A percentile compares a stretch with the other conserved stretches of the same genome.
Conservation (phyloP, 2,888 invertebrate genomes). For the Mantis religiosa region DNA sequence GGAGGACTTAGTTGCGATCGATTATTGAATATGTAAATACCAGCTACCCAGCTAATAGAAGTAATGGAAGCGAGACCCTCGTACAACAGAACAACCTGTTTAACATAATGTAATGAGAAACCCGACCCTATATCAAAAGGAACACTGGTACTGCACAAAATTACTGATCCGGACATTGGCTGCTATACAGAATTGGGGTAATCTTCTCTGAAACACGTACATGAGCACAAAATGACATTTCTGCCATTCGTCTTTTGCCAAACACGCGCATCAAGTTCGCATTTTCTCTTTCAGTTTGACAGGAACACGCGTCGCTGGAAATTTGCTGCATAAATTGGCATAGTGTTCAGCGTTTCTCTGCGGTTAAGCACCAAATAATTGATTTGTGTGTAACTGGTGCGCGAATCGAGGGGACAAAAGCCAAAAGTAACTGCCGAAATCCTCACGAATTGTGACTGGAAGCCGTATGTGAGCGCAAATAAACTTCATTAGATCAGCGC, state of each 20-base stretch:
- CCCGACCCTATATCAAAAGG: neutral
- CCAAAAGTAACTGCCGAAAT: neutral
- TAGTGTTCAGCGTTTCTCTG: neutral
- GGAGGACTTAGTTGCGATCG: neutral
- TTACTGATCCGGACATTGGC: neutral
- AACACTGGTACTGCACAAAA: neutral
- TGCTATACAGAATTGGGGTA: neutral
- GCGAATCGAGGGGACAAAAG: neutral
- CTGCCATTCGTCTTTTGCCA: neutral
- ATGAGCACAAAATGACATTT: neutral
- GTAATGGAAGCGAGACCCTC: neutral
- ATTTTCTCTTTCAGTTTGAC: neutral
- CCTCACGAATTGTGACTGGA: neutral
- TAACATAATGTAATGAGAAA: slow-evolving; percentile 12
- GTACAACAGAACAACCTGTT: neutral
- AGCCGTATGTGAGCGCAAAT: neutral
- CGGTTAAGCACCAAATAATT: neutral
- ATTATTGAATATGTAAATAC: neutral
- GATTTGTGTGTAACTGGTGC: neutral
- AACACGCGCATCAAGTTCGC: neutral
- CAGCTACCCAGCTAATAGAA: neutral
- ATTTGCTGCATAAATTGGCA: neutral
- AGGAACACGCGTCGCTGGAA: neutral
- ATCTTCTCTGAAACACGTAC: neutral
- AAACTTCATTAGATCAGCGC: neutral